phyloP scores from a whole-genome alignment of 2,888 invertebrate genomes.

The Rhagonycha lutea region DNA sequence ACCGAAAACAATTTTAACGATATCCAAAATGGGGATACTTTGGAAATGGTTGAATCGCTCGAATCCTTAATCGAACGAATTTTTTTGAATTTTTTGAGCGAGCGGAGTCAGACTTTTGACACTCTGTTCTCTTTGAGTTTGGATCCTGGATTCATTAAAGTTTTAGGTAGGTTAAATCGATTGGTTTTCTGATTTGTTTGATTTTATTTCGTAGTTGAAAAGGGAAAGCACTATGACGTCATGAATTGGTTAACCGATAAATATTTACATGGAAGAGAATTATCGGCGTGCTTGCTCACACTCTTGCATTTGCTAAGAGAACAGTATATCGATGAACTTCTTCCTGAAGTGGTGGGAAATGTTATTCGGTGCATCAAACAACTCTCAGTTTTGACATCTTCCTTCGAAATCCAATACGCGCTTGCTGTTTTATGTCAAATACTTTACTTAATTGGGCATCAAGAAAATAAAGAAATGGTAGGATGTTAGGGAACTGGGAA shows the following conservation, averaged over 20 bases:
- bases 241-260: constrained; percentile 21
- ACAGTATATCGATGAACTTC: constrained; percentile 38
- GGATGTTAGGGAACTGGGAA: neutral
- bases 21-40: constrained; percentile 46
- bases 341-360: constrained; percentile 39
- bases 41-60: constrained; percentile 47
- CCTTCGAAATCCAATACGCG: constrained; percentile 39
- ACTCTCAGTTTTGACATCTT: constrained; percentile 21
- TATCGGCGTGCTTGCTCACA: constrained; percentile 39
- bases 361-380: constrained; percentile 40
- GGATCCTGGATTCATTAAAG: constrained; percentile 48
- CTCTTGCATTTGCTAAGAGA: constrained; percentile 46
- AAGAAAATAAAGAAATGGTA: constrained; percentile 44
- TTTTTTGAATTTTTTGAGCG: constrained; percentile 28
- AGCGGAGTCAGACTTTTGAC: constrained; percentile 32
- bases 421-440: constrained; percentile 47
- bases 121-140: constrained; percentile 41
- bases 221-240: constrained; percentile 20
- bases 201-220: constrained; percentile 16
- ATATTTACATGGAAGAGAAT: constrained; percentile 30
- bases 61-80: constrained; percentile 42
- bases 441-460: constrained; percentile 35
- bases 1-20: constrained; percentile 44
- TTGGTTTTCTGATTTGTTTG: neutral
- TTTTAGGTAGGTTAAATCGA: constrained; percentile 42